Evolutionary conservation across 2,113 vertebrate species (phyloP).

Genomic region (Probosciger aterrimus): DNA sequence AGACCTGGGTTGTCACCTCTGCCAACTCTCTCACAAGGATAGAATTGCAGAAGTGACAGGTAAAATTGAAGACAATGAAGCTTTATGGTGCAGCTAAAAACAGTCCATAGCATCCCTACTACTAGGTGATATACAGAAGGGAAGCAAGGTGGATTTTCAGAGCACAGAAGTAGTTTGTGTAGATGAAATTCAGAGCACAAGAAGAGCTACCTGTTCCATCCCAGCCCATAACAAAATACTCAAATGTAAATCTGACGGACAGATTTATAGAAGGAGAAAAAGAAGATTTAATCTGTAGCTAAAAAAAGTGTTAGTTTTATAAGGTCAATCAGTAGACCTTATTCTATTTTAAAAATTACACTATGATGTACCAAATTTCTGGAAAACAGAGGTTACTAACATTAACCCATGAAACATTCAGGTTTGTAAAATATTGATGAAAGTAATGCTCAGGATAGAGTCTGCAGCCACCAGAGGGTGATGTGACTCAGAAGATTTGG

Average conservation of each 20-base stretch:
- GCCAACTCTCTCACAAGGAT: not conserved
- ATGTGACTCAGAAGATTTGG: not conserved
- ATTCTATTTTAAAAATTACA: not conserved
- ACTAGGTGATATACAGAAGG: not conserved
- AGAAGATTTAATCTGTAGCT: not conserved
- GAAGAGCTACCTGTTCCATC: not conserved
- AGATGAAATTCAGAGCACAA: not conserved
- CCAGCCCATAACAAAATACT: not conserved
- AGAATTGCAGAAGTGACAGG: not conserved
- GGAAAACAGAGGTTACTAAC: not conserved
- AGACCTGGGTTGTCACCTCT: not conserved
- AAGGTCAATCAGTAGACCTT: not conserved
- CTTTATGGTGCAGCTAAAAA: not conserved
- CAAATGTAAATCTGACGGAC: not conserved
- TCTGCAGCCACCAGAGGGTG: conserved; percentile 31
- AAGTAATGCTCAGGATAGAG: not conserved
- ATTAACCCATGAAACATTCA: not conserved
- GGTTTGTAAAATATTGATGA: not conserved
- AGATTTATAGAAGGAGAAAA: not conserved
- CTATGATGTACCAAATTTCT: not conserved
- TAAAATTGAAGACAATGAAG: not conserved
- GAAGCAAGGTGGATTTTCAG: not conserved
- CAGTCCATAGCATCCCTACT: not conserved
- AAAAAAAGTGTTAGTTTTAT: not conserved
- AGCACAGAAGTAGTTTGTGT: accelerated